These are phyloP conservation scores for Lathamus discolor DNA, from an alignment of 2,113 vertebrate genomes.

Conservation along the genomic window DNA sequence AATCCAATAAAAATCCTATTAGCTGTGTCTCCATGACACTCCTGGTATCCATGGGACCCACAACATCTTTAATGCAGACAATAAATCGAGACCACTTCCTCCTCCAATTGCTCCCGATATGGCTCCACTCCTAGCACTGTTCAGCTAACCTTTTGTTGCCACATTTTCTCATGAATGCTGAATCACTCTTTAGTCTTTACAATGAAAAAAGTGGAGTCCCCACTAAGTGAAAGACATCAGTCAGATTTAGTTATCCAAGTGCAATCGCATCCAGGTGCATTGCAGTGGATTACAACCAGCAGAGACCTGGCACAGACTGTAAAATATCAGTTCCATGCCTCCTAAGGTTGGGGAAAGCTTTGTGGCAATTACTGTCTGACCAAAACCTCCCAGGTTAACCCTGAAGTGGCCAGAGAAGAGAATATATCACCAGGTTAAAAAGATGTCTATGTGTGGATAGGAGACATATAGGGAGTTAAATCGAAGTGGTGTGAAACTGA, in stretches of 20 bases:
- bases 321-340: constrained; percentile 4
- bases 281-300: constrained; percentile 38
- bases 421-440: background rate
- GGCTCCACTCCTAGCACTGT: constrained; percentile 58
- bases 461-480: background rate
- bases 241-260: constrained; percentile 28
- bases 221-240: constrained; percentile 60
- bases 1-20: constrained; percentile 81
- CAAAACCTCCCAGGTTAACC: background rate
- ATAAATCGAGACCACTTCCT: constrained; percentile 79
- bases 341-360: background rate
- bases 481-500: background rate
- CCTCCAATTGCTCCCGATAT: constrained; percentile 73
- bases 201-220: constrained; percentile 19
- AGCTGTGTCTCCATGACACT: constrained; percentile 74
- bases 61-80: constrained; percentile 77
- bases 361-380: background rate
- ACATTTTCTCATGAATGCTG: constrained; percentile 70
- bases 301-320: background rate
- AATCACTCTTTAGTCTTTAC: constrained; percentile 66
- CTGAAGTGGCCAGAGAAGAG: background rate
- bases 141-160: constrained; percentile 70
- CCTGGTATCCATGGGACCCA: constrained; percentile 74
- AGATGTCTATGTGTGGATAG: accelerated
- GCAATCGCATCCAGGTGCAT: constrained; percentile 42